phyloP scores from a whole-genome alignment of 2,797 vertebrate species.

The Malacoctenus gilli region DNA sequence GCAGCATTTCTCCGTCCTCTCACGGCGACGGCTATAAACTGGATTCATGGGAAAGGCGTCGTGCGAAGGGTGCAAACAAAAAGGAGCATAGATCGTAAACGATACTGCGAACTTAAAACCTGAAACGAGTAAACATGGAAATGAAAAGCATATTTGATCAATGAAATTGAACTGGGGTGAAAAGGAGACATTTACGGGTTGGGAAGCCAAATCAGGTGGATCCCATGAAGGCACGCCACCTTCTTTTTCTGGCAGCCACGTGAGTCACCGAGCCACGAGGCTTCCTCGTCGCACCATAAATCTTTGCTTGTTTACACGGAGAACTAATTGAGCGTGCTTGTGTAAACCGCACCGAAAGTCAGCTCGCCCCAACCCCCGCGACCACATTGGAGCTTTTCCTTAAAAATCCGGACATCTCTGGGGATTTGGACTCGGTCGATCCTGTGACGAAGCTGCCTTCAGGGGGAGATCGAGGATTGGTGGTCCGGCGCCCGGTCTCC shows the following conservation, averaged over 20 bases:
- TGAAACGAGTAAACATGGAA: neutral
- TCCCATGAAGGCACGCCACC: conserved; percentile 4
- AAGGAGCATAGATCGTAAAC: too few relatives aligned
- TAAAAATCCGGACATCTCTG: too few relatives aligned
- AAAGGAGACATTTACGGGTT: neutral
- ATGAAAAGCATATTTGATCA: neutral
- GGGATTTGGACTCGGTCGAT: too few relatives aligned
- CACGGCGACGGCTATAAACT: neutral
- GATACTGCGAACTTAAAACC: neutral
- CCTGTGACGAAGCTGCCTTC: too few relatives aligned
- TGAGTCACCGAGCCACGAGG: conserved; percentile 24
- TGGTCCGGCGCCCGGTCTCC: too few relatives aligned
- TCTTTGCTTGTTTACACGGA: conserved; percentile 30
- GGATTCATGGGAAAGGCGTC: too few relatives aligned
- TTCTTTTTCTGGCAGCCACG: conserved; percentile 21
- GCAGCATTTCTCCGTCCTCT: neutral
- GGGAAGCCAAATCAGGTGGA: conserved; percentile 28
- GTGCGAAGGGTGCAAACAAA: too few relatives aligned
- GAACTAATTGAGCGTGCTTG: conserved; percentile 34
- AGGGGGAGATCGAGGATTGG: too few relatives aligned
- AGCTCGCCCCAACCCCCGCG: conserved; percentile 24
- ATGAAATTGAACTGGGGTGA: neutral
- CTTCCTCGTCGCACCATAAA: conserved; percentile 27
- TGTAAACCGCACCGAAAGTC: conserved; percentile 29
- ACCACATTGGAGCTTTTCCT: conserved; percentile 30